phyloP scores from a whole-genome alignment of 2,113 vertebrate species.

The Pyrgilauda ruficollis region DNA sequence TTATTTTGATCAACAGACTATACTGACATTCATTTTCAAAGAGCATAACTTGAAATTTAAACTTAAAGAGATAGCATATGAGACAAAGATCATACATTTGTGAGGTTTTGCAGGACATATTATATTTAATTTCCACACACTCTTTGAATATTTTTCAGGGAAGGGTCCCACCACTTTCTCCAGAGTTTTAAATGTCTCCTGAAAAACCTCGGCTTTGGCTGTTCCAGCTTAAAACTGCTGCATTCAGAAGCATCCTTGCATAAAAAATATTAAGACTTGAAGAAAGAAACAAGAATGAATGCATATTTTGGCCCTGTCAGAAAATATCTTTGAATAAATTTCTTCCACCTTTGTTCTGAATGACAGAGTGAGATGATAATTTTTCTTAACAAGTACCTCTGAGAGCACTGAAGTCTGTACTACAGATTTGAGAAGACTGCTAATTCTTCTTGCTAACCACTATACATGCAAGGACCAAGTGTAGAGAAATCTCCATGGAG shows the following conservation, averaged over 20 bases:
- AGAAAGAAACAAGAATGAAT: background rate
- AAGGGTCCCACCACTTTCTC: background rate
- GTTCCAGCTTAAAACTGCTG: background rate
- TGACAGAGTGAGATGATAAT: background rate
- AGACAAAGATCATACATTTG: background rate
- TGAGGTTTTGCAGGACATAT: background rate
- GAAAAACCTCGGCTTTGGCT: background rate
- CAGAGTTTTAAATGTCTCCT: background rate
- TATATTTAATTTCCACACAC: background rate
- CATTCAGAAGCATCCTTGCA: background rate
- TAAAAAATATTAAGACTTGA: background rate
- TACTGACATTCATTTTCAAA: background rate
- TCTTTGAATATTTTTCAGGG: background rate
- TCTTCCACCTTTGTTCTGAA: background rate
- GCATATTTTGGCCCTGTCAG: background rate
- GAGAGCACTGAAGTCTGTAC: background rate
- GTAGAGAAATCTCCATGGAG: background rate
- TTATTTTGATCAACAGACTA: background rate
- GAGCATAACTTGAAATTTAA: background rate
- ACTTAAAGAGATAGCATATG: background rate
- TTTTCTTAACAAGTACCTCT: background rate
- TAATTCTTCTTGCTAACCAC: background rate
- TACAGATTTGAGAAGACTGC: background rate
- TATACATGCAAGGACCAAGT: background rate
- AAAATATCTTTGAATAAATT: background rate